Base-by-base conservation (phyloP, 2,888 invertebrate species). In the Sicus ferrugineus region DNA sequence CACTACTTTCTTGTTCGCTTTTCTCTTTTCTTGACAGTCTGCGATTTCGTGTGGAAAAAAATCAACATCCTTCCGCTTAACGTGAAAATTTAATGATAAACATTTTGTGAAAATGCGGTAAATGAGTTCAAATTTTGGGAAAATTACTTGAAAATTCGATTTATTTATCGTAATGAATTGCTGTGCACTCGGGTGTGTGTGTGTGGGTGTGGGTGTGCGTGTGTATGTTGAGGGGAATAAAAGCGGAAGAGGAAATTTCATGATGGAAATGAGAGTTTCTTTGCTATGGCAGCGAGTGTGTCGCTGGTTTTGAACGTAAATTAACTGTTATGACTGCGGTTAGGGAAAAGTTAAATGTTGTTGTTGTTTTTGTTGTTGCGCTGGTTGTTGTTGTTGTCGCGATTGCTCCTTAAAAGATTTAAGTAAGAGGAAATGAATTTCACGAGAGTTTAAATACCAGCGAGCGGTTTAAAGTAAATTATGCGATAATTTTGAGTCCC, bases 111-210 rank as follows among this genome's bases (percentile, higher is more conserved):
- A 14, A 56, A n/a, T 58, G 14, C 4, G 9, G 58, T n/a, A 58
- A 58, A 31, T 58, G 26, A 30, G 30, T 31, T 31, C n/a, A 58
- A 58, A 30, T 30, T 28, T 26, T 58, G n/a, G n/a, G 58, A 58
- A 58, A 58, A 58, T 58, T 58, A 58, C 58, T 58, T 6, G 3
- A 14, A 31, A 58, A 58, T 58, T 58, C 16, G 58, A 28, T 30
- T 58, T 58, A 30, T 58, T 28, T 58, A 16, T 28, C 31, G n/a
- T 31, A 30, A 30, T 58, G 58, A 19, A n/a, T 9, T 42, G 42
- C n/a, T 14, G 42, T 42, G 16, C 14, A 4, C 1, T 11, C 9
- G 21, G 21, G 21, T 5, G 52, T 21, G 52, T 21, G 26, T 21
- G 26, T 19, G 52, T 21, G 42, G n/a, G 42, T n/a, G 42, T 1